Evolutionary conservation across 2,888 invertebrate genomes (phyloP), one percentile per base, ranked within the genome.

Genomic region (Parthenolecanium corni): DNA sequence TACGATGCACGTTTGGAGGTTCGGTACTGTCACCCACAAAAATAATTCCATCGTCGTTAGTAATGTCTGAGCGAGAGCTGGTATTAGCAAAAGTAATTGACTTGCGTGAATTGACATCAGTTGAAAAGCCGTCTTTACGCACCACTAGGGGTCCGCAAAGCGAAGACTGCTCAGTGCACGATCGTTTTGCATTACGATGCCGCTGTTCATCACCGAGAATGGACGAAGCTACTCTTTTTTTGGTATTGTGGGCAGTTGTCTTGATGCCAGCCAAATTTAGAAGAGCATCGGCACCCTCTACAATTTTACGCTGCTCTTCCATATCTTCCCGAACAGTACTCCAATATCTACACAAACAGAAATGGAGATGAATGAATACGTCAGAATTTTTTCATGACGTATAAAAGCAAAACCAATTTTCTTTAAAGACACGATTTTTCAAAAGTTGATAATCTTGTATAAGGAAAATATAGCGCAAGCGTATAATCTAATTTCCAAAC

Each of bases 241-340:
- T 65, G 51, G 62, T 66, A 24, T 63, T 58, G 18, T 61, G 40
- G 21, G 64, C 57, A 20, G 57, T 64, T 12, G 77, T 76, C 38
- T 71, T 73, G 42, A 80, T 80, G 5, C 85, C 85, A 0, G 87
- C 87, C 64, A 88, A 76, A 71, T 87, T 86, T 49, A 88, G 75
- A 66, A 88, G 74, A 0, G 86, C 87, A 70, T 87, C 86, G 0
- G 87, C 87, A 64, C 87, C 87, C 72, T 86, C 86, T 46, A 82
- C 84, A 67, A 86, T 84, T 69, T 82, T 82, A 67, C 84, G 77
- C 69, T 80, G 81, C 72, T 84, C 84, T 68, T 83, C 84, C 3
- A 65, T 65, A 20, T 66, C 66, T 25, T 66, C 66, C 47, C 25
- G 73, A 78, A 36, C 78, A 78, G 65, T 82, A 44, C 51, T 65